Base-by-base conservation (phyloP, 2,888 invertebrate genomes). In the Tetranychus piercei region DNA sequence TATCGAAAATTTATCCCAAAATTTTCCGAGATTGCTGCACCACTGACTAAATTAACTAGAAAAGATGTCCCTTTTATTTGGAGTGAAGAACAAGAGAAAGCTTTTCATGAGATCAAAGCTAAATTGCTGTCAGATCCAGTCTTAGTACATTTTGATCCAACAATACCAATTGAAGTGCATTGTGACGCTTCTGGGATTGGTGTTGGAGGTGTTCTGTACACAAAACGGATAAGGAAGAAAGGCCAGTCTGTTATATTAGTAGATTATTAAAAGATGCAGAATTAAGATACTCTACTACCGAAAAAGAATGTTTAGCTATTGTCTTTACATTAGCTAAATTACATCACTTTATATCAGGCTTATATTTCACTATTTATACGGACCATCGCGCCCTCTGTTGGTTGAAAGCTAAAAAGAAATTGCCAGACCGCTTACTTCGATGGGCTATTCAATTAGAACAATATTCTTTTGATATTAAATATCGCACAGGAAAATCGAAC, bases 271-370 rank as follows among this genome's bases (percentile, higher is more conserved):
- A 75, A 34, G 72, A 69, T 23, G 75, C 77, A 74, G 78, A 80
- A 72, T 67, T 20, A 71, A 78, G 77, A 44, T 79, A 79, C 69
- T 78, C 78, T 9, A 73, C 76, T 22, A 75, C 76, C 43, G 75
- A 80, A 70, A 74, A 76, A 55, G 79, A 80, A 70, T 70, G 74
- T 1, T 74, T 80, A 15, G 78, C 77, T 0, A 74, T 80, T 8
- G 72, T 78, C 1, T 72, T 75, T 43, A 76, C 76, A 22, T 43
- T 79, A 64, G 64, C 11, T 18, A 18, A 64, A 18, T 64, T 64
- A 11, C 64, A 64, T 64, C 64, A 64, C 64, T 64, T 18, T 64
- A 11, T 64, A 11, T 64, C 11, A 18, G 64, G 64, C 64, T 64
- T n/a, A 64, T 2, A 64, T 18, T 64, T 64, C 1, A 64, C 64